phyloP scores from a whole-genome alignment of 2,113 vertebrate genomes.

The Erinaceus europaeus region DNA sequence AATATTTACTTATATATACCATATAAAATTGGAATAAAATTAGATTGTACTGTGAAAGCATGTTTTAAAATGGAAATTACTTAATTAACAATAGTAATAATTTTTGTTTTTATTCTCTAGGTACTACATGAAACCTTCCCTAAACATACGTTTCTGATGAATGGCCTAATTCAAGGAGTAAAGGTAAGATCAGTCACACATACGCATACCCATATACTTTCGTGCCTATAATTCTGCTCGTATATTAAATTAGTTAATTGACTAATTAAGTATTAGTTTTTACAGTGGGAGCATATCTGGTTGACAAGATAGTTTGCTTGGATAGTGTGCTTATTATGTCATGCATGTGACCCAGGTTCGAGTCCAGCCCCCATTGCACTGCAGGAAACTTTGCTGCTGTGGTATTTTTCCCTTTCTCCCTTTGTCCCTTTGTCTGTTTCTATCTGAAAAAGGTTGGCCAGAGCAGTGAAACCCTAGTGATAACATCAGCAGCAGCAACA shows the following conservation, averaged over 20 bases:
- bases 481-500: too few relatives aligned
- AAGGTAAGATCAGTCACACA: constrained; percentile 80
- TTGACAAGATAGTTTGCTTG: too few relatives aligned
- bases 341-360: too few relatives aligned
- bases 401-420: too few relatives aligned
- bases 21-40: constrained; percentile 12
- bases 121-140: constrained; percentile 91
- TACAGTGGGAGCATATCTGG: neutral
- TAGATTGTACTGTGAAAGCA: neutral
- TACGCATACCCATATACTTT: neutral
- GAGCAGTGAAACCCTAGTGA: too few relatives aligned
- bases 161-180: constrained; percentile 91
- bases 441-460: too few relatives aligned
- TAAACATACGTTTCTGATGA: constrained; percentile 93
- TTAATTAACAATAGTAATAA: too few relatives aligned
- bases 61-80: constrained; percentile 20
- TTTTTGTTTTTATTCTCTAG: constrained; percentile 75
- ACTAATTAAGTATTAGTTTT: neutral
- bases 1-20: neutral
- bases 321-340: too few relatives aligned
- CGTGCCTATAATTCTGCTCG: neutral
- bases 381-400: too few relatives aligned
- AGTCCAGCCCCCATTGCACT: too few relatives aligned
- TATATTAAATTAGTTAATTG: neutral
- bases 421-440: too few relatives aligned